These are phyloP conservation scores for Ochlodes sylvanus DNA, from an alignment of 2,888 invertebrate genomes.

Conservation along the genomic window DNA sequence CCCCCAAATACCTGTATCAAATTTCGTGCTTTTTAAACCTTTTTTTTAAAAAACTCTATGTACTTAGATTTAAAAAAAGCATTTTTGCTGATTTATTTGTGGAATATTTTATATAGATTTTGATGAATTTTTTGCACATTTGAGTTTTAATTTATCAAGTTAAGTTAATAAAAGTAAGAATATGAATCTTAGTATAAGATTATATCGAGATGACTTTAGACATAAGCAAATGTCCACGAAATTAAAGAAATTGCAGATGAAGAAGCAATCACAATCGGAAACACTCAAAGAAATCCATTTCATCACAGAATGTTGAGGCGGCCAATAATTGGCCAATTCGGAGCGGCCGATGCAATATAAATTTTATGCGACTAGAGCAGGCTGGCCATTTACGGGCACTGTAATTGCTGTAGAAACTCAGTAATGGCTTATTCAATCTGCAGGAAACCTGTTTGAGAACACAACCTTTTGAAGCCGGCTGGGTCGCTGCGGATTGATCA, in stretches of 20 bases:
- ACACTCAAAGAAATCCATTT: conserved; percentile 36
- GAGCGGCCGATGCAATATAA: conserved; percentile 64
- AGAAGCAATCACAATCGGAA: conserved; percentile 35
- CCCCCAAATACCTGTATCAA: no score
- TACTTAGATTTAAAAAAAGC: no score
- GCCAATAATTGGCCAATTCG: conserved; percentile 55
- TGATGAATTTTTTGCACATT: no score
- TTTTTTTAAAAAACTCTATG: no score
- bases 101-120: no score
- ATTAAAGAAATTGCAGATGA: conserved; percentile 26
- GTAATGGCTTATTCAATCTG: conserved; percentile 76
- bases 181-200: no score
- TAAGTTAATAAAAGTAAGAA: no score
- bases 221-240: neutral
- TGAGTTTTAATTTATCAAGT: no score
- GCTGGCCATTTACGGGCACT: conserved; percentile 62
- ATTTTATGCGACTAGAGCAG: conserved; percentile 58
- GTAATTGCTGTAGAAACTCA: conserved; percentile 77
- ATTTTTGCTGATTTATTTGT: no score
- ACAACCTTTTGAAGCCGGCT: conserved; percentile 25
- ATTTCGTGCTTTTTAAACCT: no score
- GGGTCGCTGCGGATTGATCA: neutral
- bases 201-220: neutral
- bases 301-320: conserved; percentile 29
- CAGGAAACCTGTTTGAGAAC: conserved; percentile 56